Evolutionary conservation across 2,888 invertebrate genomes (phyloP).

Genomic region (Melangyna quadrimaculata): DNA sequence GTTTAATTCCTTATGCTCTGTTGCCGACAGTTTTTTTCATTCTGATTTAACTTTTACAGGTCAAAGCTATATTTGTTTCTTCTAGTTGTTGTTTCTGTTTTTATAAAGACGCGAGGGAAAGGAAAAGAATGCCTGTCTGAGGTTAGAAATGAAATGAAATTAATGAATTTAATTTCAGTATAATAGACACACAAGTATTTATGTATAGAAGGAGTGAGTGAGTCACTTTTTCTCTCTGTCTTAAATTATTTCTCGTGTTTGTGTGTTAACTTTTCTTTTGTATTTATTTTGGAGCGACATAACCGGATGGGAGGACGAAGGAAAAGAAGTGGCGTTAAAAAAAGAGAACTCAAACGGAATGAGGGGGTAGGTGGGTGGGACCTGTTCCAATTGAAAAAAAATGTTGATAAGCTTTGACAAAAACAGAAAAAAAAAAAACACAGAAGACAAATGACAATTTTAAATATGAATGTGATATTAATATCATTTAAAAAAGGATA

Average conservation of each 20-base stretch:
- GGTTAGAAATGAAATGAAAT: slow-evolving; percentile 58
- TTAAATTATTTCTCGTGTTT: background rate
- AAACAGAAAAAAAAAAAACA: background rate
- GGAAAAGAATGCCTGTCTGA: slow-evolving; percentile 32
- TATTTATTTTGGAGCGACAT: background rate
- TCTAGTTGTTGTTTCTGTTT: background rate
- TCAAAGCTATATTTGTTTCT: background rate
- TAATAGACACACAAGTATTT: slow-evolving; percentile 52
- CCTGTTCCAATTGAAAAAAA: slow-evolving; percentile 6
- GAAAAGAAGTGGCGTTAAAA: background rate
- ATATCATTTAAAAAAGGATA: background rate
- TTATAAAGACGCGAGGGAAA: background rate
- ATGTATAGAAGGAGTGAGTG: background rate
- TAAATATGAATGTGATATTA: slow-evolving; percentile 2
- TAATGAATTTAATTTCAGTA: slow-evolving; percentile 68
- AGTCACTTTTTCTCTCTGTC: background rate
- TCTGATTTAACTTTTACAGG: slow-evolving; percentile 14
- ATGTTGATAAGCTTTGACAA: background rate
- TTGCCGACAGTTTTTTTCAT: slow-evolving; percentile 38
- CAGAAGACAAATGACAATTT: background rate
- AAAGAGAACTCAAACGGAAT: background rate
- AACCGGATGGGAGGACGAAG: background rate
- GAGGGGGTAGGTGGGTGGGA: no score
- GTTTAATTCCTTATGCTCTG: slow-evolving; percentile 24
- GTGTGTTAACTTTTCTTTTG: background rate